Percentiles rank a stretch among this genome's conserved stretches.
These are phyloP conservation scores for Blennius ocellaris DNA, from an alignment of 2,113 vertebrate species.

Conservation along the genomic window DNA sequence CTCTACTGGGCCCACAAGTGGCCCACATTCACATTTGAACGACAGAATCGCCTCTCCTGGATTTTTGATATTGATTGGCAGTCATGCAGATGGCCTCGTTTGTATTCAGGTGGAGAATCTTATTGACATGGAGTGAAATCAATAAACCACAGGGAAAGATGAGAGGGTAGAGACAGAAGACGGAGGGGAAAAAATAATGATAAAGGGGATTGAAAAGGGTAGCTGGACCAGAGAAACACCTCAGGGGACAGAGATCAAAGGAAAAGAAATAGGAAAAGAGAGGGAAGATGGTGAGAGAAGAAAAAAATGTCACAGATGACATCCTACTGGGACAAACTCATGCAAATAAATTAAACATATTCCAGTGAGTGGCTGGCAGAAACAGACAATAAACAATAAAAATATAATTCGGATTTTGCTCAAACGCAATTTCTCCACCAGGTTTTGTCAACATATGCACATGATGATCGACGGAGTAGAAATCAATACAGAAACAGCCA, in stretches of 20 bases:
- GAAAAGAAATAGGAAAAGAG: slow-evolving; percentile 16
- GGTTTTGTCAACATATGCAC: background rate
- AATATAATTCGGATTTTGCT: slow-evolving; percentile 5
- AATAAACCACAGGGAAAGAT: slow-evolving; percentile 55
- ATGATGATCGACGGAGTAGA: slow-evolving; percentile 11
- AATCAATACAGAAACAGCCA: slow-evolving; percentile 19
- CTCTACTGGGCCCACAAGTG: background rate
- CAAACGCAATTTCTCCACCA: slow-evolving; percentile 12
- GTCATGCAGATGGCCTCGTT: slow-evolving; percentile 64
- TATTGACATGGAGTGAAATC: slow-evolving; percentile 62
- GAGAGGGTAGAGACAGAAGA: slow-evolving; percentile 42
- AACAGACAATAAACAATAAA: slow-evolving; percentile 19
- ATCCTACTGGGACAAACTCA: slow-evolving; percentile 17
- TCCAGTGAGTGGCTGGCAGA: slow-evolving; percentile 1
- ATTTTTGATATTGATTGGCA: slow-evolving; percentile 49
- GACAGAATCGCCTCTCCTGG: background rate
- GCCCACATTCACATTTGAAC: slow-evolving; percentile 11
- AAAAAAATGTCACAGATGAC: slow-evolving; percentile 27
- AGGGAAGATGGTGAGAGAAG: slow-evolving; percentile 15
- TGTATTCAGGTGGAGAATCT: slow-evolving; percentile 60
- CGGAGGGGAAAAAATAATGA: slow-evolving; percentile 15
- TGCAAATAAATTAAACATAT: slow-evolving; percentile 7
- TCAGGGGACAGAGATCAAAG: slow-evolving; percentile 18
- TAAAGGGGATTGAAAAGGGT: slow-evolving; percentile 20
- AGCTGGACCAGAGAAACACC: slow-evolving; percentile 20